Evolutionary conservation across 2,797 vertebrate species (phyloP).

Genomic region (Lacerta bilineata): DNA sequence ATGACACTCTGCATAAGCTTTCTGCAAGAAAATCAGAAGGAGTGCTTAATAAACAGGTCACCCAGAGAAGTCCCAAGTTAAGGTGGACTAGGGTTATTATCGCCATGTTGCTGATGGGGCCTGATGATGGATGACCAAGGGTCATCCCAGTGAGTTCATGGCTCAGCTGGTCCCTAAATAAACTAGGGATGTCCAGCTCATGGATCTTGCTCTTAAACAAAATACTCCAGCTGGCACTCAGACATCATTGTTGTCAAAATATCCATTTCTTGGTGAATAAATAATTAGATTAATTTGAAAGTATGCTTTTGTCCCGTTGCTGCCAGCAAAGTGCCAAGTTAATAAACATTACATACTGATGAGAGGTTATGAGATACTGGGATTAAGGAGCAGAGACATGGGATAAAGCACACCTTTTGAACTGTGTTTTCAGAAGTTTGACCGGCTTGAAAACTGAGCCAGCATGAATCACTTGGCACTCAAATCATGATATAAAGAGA

Average conservation of each 20-base stretch:
- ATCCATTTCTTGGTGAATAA: conserved; percentile 1
- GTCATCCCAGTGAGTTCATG: neutral
- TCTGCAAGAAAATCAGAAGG: too few relatives aligned
- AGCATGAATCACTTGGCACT: neutral
- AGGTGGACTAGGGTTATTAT: neutral
- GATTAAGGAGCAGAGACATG: neutral
- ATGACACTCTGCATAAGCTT: too few relatives aligned
- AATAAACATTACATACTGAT: neutral
- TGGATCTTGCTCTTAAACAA: neutral
- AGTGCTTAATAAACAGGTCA: too few relatives aligned
- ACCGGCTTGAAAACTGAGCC: neutral
- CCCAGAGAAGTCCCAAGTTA: neutral
- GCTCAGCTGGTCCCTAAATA: neutral
- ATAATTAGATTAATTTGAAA: conserved; percentile 14
- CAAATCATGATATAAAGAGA: conserved; percentile 12
- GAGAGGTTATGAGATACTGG: neutral
- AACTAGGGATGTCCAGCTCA: neutral
- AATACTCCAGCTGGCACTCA: neutral
- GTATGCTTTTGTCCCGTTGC: neutral
- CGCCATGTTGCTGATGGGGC: neutral
- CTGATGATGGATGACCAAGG: neutral
- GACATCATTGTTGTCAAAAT: neutral
- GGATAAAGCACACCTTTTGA: neutral
- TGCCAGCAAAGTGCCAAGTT: conserved; percentile 14
- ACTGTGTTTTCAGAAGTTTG: conserved; percentile 21